Evolutionary conservation across 1,140 invertebrate genomes (phyloP).

Genomic region (Panulirus ornatus): DNA sequence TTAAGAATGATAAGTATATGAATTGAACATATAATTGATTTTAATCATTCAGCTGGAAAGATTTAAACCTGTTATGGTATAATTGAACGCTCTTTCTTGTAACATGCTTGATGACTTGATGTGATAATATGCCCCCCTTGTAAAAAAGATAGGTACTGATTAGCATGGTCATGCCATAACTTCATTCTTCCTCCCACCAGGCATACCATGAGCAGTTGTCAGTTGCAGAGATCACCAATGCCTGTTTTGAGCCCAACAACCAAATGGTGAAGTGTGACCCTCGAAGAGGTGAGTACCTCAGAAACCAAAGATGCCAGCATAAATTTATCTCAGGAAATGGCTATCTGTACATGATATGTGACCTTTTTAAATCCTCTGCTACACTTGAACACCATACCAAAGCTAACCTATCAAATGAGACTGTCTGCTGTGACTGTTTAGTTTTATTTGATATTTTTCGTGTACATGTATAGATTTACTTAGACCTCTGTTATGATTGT

Average conservation of each 20-base stretch:
- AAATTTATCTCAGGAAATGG: not conserved
- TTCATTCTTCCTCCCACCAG: constrained; percentile 84
- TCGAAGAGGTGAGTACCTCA: constrained; percentile 87
- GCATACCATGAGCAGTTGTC: constrained; percentile 89
- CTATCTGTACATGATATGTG: not conserved
- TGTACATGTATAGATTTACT: too few species aligned
- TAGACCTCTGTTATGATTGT: too few species aligned
- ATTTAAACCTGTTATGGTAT: too few species aligned
- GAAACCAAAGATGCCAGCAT: not conserved
- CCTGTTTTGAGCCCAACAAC: constrained; percentile 71
- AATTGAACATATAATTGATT: too few species aligned
- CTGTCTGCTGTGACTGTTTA: not conserved
- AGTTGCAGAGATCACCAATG: constrained; percentile 57
- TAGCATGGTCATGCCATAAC: too few species aligned
- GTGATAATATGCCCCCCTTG: too few species aligned
- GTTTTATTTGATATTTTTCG: not conserved
- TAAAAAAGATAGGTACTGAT: too few species aligned
- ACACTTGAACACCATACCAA: not conserved
- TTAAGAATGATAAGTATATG: too few species aligned
- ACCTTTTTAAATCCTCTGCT: not conserved
- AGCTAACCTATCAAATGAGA: not conserved
- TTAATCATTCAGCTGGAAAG: too few species aligned
- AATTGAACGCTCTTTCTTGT: too few species aligned
- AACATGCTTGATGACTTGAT: too few species aligned
- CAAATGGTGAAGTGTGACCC: constrained; percentile 77